Evolutionary conservation across 2,797 vertebrate genomes (phyloP), one percentile per base, ranked within the genome.

Genomic region (Galagoides demidoff): DNA sequence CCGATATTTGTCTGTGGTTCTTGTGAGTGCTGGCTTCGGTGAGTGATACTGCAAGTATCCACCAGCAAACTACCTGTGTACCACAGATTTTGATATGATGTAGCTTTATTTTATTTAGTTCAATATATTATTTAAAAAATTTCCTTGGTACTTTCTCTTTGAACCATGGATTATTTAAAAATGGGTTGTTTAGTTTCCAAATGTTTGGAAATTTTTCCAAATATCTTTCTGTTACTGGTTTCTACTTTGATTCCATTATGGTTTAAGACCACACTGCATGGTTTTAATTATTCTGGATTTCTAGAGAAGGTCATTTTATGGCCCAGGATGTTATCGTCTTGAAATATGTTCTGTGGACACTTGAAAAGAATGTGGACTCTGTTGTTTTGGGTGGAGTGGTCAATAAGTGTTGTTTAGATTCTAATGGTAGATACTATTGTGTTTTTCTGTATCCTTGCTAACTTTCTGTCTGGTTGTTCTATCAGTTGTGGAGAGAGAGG

Each of bases 1-100:
- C 12, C 27, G 68, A 0, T 61, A 39, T 39, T 74, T 74, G 37
- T 57, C 37, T 3, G 20, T 45, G 27, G 68, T 25, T 74, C 74
- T 27, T 1, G 0, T 1, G 61, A 9, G 11, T 16, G 11, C 66
- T 12, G 7, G 12, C 3, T 17, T 5, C 3, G 23, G 20, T 12
- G n/a, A 63, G 39, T 14, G 77, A 55, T 34, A 49, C 49, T 55
- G 20, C 6, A 78, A 78, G 49, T 34, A 55, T 23, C 20, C 49
- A 55, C 22, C 31, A 34, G 39, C 14, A 20, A n/a, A 23, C 20
- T 55, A 78, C 49, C 34, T 22, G n/a, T 34, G 23, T 73, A 7
- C 25, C 37, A 82, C 87, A 55, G 8, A 82, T 90, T 82, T 49
- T 43, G 29, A 34, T 7, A 43, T 68, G 5, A 45, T 31, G 29